phyloP scores from a whole-genome alignment of 1,140 invertebrate genomes.

The Plectrocnemia conspersa region DNA sequence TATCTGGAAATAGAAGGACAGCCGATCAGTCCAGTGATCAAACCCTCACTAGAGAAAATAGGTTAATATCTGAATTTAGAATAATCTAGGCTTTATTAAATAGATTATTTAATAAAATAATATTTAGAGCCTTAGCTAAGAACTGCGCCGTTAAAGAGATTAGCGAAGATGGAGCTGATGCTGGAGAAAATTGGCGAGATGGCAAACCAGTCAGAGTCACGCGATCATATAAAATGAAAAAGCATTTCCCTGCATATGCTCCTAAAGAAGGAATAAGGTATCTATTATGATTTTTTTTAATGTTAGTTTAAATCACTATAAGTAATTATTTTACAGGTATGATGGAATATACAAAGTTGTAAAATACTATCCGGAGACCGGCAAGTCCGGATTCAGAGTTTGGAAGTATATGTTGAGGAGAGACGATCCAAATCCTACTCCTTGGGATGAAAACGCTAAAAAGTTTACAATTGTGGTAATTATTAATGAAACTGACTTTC shows the following conservation, averaged over 20 bases:
- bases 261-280: slow-evolving; percentile 68
- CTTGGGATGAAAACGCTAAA: slow-evolving; percentile 76
- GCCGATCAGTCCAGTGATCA: slow-evolving; percentile 79
- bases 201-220: slow-evolving; percentile 79
- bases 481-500: slow-evolving; percentile 21
- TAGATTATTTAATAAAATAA: slow-evolving; percentile 1
- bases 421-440: slow-evolving; percentile 75
- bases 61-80: slow-evolving; percentile 43
- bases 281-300: slow-evolving; percentile 13
- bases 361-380: slow-evolving; percentile 78
- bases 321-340: slow-evolving; percentile 50
- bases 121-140: slow-evolving; percentile 66
- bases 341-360: slow-evolving; percentile 78
- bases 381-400: slow-evolving; percentile 73
- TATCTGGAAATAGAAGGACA: slow-evolving; percentile 79
- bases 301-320: slow-evolving; percentile 1
- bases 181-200: slow-evolving; percentile 62
- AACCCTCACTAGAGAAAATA: slow-evolving; percentile 71
- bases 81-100: not conserved
- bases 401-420: slow-evolving; percentile 76
- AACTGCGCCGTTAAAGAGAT: slow-evolving; percentile 70
- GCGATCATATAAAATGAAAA: slow-evolving; percentile 68
- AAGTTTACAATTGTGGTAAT: slow-evolving; percentile 53
- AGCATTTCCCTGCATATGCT: slow-evolving; percentile 71
- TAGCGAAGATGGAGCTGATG: slow-evolving; percentile 61